Percentiles rank a stretch among this genome's conserved stretches.
phyloP scores from a whole-genome alignment of 2,797 vertebrate genomes.

The Trachops cirrhosus region DNA sequence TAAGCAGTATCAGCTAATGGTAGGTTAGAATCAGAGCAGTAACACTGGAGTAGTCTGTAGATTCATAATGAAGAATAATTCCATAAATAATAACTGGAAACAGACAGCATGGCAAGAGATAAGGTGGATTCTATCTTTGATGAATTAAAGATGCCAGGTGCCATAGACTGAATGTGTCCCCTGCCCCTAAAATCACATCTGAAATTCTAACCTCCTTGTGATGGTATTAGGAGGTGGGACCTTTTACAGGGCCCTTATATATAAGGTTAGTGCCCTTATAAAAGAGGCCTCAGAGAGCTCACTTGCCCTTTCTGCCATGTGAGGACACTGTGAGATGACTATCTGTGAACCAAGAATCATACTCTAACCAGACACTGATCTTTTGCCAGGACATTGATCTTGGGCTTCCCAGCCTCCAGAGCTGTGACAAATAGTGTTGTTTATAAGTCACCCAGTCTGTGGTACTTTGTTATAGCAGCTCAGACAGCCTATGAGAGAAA shows the following conservation, averaged over 20 bases:
- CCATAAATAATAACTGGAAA: neutral
- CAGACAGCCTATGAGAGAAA: neutral
- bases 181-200: neutral
- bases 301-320: neutral
- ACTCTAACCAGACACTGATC: neutral
- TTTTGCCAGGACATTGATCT: neutral
- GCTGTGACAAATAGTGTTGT: neutral
- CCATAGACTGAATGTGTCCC: neutral
- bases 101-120: neutral
- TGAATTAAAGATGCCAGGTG: neutral
- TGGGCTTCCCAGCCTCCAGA: neutral
- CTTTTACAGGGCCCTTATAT: neutral
- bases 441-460: neutral
- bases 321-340: neutral
- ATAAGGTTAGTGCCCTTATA: neutral
- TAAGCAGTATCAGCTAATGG: neutral
- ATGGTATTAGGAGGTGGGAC: neutral
- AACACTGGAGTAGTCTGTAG: neutral
- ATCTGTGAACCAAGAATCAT: neutral
- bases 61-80: neutral
- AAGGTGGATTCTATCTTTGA: neutral
- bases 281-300: neutral
- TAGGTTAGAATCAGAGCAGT: neutral
- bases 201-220: neutral
- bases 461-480: neutral